Evolutionary conservation across 1,140 invertebrate species (phyloP).

Genomic region (Battus philenor): DNA sequence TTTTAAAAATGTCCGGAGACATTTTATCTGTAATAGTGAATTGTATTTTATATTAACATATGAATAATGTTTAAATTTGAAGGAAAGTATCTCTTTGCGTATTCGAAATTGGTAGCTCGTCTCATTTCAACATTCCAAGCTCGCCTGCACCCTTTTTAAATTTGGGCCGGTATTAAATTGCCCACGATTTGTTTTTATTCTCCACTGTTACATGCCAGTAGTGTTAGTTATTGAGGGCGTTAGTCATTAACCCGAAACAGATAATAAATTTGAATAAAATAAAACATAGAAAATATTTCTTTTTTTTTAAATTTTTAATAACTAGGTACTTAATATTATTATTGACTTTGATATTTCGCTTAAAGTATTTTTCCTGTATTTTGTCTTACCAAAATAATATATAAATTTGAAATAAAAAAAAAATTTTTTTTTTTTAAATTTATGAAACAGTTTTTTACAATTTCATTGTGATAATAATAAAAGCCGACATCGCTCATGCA

Average conservation of each 20-base stretch:
- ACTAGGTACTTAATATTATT: no score
- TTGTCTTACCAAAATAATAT: no score
- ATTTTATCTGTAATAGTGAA: conserved; percentile 27
- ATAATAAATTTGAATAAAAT: neutral
- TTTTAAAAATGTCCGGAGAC: conserved; percentile 21
- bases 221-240: conserved; percentile 25
- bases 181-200: conserved; percentile 56
- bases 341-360: no score
- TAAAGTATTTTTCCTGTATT: no score
- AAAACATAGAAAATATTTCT: neutral
- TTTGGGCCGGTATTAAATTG: conserved; percentile 60
- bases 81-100: conserved; percentile 34
- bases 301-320: no score
- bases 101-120: conserved; percentile 65
- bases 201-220: conserved; percentile 30
- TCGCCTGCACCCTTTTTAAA: conserved; percentile 57
- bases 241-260: conserved; percentile 6
- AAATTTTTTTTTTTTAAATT: no score
- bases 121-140: conserved; percentile 62
- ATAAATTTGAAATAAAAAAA: no score
- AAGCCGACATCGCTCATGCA: no score
- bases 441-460: no score
- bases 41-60: conserved; percentile 31
- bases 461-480: no score
- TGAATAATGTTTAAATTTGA: conserved; percentile 39